phyloP scores from a whole-genome alignment of 2,888 invertebrate genomes.

The Eupithecia subfuscata region DNA sequence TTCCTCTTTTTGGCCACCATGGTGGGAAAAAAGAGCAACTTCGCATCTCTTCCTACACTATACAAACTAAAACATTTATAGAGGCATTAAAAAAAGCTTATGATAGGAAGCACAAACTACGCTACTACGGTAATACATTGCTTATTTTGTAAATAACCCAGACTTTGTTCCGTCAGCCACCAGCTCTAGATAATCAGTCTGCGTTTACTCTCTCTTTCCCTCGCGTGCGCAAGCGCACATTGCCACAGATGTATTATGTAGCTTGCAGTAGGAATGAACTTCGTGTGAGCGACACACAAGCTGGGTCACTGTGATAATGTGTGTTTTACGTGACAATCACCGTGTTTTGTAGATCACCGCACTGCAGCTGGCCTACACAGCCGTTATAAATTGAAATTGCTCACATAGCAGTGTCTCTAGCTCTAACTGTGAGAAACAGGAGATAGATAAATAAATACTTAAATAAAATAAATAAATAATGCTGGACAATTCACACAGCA shows the following conservation, averaged over 20 bases:
- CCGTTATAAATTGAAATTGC: not conserved
- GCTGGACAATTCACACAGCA: too few relatives aligned
- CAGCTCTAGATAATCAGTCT: not conserved
- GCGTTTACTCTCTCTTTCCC: slow-evolving; percentile 35
- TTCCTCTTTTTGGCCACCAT: too few relatives aligned
- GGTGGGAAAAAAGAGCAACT: too few relatives aligned
- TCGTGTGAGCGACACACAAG: slow-evolving; percentile 38
- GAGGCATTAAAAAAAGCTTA: too few relatives aligned
- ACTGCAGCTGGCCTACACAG: slow-evolving; percentile 7
- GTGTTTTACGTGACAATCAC: slow-evolving; percentile 30
- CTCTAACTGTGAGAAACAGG: not conserved
- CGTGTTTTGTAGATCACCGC: slow-evolving; percentile 21
- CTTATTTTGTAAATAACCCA: not conserved
- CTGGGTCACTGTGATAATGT: slow-evolving; percentile 36
- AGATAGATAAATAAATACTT: too few relatives aligned
- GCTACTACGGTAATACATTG: too few relatives aligned
- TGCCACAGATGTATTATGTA: slow-evolving; percentile 20
- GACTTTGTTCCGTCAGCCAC: slow-evolving; percentile 2
- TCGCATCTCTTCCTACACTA: too few relatives aligned
- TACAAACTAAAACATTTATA: too few relatives aligned
- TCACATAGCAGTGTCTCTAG: not conserved
- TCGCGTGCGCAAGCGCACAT: slow-evolving; percentile 29
- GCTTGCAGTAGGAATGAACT: slow-evolving; percentile 26
- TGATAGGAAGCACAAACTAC: too few relatives aligned
- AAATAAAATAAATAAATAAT: too few relatives aligned